Evolutionary conservation across 2,888 invertebrate species (phyloP), one percentile per base, ranked within the genome.

Genomic region (Machimus rusticus): DNA sequence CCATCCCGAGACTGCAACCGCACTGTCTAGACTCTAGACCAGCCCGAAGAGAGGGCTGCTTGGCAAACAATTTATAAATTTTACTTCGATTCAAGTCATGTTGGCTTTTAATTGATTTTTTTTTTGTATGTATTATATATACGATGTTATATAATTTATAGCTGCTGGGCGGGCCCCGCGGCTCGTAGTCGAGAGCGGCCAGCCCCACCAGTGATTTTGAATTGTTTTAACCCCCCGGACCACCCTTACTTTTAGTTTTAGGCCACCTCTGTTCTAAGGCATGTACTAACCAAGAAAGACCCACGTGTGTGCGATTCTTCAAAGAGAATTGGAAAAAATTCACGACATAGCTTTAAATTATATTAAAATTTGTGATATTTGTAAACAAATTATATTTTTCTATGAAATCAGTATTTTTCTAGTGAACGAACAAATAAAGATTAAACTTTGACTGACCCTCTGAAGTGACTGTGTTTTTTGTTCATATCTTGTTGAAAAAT

Each of bases 281-380:
- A 82, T 23, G 37, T 82, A 82, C 82, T 82, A 82, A 82, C 82
- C 34, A 55, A 46, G 46, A 79, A 51, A 78, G 51, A 66, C 31
- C 51, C 51, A 51, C 66, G 79, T 46, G 51, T 79, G 31, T 79
- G 31, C 16, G 23, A 79, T 31, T 66, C 51, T 46, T 51, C 51
- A 23, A 78, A 82, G 82, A 82, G 57, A 39, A 37, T 82, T 57
- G 46, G 46, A 37, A 74, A 74, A 74, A 46, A 46, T 85, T 85
- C 74, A 85, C 16, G 43, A 85, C n/a, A 85, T 85, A 85, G 85
- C 85, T 85, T 85, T 85, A 85, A 74, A 85, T 85, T 85, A 74
- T 66, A 46, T 74, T 46, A 85, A 74, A 78, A 85, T 85, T 85
- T 85, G 85, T 85, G 85, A 85, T 85, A 85, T 85, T 14, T 74